phyloP scores from a whole-genome alignment of 2,888 invertebrate genomes.

The Aporophyla lueneburgensis region DNA sequence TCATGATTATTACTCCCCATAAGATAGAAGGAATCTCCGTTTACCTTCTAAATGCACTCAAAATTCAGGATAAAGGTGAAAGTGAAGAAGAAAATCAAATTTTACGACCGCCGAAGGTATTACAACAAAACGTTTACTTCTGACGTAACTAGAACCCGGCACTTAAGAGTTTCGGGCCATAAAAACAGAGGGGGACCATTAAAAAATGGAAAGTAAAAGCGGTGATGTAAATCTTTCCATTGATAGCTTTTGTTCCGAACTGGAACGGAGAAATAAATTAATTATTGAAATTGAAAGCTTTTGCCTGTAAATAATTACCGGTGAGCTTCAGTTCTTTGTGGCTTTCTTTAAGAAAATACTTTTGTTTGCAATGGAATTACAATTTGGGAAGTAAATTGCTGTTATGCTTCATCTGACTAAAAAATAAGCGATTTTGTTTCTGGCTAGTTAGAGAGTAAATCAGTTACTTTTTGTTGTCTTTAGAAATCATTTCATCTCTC shows the following conservation, averaged over 20 bases:
- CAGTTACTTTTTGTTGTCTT: too few relatives aligned
- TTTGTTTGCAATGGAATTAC: slow-evolving; percentile 10
- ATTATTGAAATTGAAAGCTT: slow-evolving; percentile 49
- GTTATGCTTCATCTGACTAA: not conserved
- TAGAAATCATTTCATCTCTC: too few relatives aligned
- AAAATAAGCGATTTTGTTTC: not conserved
- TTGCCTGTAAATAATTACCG: slow-evolving; percentile 31
- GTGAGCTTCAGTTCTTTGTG: not conserved
- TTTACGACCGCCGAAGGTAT: slow-evolving; percentile 67
- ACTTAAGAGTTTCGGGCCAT: slow-evolving; percentile 68
- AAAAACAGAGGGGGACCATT: slow-evolving; percentile 55
- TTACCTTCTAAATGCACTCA: slow-evolving; percentile 19
- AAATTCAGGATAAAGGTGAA: slow-evolving; percentile 61
- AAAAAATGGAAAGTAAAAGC: slow-evolving; percentile 55
- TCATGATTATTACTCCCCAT: too few relatives aligned
- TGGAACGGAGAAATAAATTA: slow-evolving; percentile 48
- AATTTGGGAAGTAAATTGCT: slow-evolving; percentile 7
- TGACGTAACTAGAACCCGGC: slow-evolving; percentile 73
- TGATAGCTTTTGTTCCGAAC: slow-evolving; percentile 43
- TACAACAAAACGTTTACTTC: slow-evolving; percentile 63
- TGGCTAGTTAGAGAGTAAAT: not conserved
- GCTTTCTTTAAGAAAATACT: slow-evolving; percentile 26
- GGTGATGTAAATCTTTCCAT: slow-evolving; percentile 34
- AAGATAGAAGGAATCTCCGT: not conserved
- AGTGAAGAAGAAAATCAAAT: slow-evolving; percentile 68